phyloP scores from a whole-genome alignment of 1,140 invertebrate genomes.

The Papilio polytes region DNA sequence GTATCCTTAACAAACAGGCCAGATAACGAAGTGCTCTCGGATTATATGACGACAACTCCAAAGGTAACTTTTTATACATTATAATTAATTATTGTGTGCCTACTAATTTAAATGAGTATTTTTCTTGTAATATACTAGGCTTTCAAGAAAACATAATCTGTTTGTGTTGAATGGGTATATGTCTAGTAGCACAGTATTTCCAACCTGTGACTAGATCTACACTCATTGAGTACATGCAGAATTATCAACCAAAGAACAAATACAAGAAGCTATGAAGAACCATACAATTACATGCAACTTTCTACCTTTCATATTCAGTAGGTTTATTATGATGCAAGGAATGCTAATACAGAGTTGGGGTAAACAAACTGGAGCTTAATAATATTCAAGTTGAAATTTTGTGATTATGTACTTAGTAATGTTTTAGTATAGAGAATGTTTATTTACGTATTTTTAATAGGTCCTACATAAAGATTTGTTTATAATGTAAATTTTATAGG shows the following conservation, averaged over 20 bases:
- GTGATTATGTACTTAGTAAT: too few relatives aligned
- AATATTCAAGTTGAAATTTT: too few relatives aligned
- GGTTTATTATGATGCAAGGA: not conserved
- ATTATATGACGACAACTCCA: slow-evolving; percentile 75
- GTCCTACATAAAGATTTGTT: not conserved
- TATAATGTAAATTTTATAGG: not conserved
- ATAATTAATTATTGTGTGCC: not conserved
- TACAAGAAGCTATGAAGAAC: not conserved
- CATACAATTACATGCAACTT: not conserved
- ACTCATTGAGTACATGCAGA: slow-evolving; percentile 89
- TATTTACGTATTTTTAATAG: not conserved
- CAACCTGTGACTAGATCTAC: slow-evolving; percentile 93
- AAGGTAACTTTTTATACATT: slow-evolving; percentile 65
- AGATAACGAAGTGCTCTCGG: slow-evolving; percentile 78
- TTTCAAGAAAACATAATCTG: slow-evolving; percentile 43
- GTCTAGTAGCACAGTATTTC: slow-evolving; percentile 87
- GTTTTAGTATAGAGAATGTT: too few relatives aligned
- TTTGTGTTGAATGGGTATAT: slow-evolving; percentile 85
- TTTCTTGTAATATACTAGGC: not conserved
- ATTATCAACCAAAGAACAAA: slow-evolving; percentile 42
- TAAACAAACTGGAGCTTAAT: too few relatives aligned
- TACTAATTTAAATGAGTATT: not conserved
- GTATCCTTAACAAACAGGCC: slow-evolving; percentile 66
- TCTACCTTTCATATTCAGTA: not conserved
- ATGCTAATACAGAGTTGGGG: too few relatives aligned